Percentiles rank a stretch among this genome's conserved stretches.
phyloP scores from a whole-genome alignment of 2,888 invertebrate species.

The Atherix ibis region DNA sequence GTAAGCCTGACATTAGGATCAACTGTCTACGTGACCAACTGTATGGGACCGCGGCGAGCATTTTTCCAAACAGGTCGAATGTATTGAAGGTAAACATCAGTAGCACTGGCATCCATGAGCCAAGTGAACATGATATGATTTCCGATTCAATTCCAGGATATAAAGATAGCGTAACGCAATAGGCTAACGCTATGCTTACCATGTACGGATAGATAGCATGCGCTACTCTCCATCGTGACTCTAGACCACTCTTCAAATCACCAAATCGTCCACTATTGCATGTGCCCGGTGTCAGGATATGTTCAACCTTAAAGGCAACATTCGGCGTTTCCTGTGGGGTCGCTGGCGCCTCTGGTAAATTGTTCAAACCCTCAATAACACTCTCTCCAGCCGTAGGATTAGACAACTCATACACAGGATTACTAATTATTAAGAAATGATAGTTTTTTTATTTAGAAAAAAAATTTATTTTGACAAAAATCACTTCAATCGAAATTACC shows the following conservation, averaged over 20 bases:
- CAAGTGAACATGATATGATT: conserved; percentile 65
- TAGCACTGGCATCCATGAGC: conserved; percentile 82
- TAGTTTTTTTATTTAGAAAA: background rate
- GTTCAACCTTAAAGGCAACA: conserved; percentile 32
- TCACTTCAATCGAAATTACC: conserved; percentile 7
- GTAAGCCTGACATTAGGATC: conserved; percentile 53
- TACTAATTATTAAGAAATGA: conserved; percentile 36
- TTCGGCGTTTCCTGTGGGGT: conserved; percentile 25
- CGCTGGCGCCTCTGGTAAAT: conserved; percentile 25
- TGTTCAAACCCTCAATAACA: conserved; percentile 29
- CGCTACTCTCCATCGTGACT: conserved; percentile 60
- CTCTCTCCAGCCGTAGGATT: conserved; percentile 39
- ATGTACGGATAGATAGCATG: conserved; percentile 79
- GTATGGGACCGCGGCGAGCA: conserved; percentile 63
- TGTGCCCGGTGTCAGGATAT: conserved; percentile 28
- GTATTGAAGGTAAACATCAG: conserved; percentile 80
- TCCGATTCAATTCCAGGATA: conserved; percentile 87
- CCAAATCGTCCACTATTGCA: conserved; percentile 26
- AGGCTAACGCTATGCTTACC: conserved; percentile 75
- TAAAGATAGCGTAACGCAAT: conserved; percentile 75
- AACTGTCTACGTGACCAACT: conserved; percentile 71
- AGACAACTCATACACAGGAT: conserved; percentile 70
- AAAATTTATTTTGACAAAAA: background rate
- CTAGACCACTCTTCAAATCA: conserved; percentile 28
- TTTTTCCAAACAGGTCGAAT: conserved; percentile 73